phyloP scores from a whole-genome alignment of 53 echinoderm and acorn worm species.

The Actinopyga echinites region DNA sequence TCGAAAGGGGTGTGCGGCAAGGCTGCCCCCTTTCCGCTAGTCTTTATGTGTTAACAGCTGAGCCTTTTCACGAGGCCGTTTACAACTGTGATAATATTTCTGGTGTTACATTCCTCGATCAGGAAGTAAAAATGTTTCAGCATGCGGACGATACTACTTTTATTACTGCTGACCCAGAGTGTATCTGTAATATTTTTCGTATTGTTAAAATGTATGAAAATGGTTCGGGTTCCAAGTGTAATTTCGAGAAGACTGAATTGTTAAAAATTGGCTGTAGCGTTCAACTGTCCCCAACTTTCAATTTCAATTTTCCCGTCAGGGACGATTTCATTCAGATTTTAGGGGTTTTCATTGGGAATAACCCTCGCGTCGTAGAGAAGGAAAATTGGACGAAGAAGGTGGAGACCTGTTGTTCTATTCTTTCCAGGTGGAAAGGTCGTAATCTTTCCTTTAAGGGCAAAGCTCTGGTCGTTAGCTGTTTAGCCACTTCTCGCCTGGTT shows the following conservation, averaged over 20 bases:
- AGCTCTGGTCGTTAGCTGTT: not conserved
- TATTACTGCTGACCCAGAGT: not conserved
- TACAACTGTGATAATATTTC: too few species aligned
- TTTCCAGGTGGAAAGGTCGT: not conserved
- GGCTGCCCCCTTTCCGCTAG: too few species aligned
- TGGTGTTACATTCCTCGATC: not conserved
- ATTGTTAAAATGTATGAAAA: not conserved
- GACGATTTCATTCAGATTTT: not conserved
- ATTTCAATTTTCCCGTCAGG: not conserved
- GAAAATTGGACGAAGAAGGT: not conserved
- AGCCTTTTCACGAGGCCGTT: constrained; percentile 28
- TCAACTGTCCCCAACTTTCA: not conserved
- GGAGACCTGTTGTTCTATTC: not conserved
- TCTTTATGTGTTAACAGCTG: constrained; percentile 36
- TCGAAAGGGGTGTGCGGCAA: too few species aligned
- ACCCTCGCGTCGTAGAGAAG: not conserved
- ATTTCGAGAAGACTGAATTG: not conserved
- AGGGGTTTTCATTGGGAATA: not conserved
- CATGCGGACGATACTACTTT: constrained; percentile 22
- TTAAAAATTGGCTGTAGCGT: not conserved
- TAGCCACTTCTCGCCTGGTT: not conserved
- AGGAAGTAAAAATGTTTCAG: not conserved
- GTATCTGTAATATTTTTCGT: not conserved
- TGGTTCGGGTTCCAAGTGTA: not conserved
- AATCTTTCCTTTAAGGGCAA: not conserved